Evolutionary conservation across 2,113 vertebrate species (phyloP).

Genomic region (Sturnira hondurensis): DNA sequence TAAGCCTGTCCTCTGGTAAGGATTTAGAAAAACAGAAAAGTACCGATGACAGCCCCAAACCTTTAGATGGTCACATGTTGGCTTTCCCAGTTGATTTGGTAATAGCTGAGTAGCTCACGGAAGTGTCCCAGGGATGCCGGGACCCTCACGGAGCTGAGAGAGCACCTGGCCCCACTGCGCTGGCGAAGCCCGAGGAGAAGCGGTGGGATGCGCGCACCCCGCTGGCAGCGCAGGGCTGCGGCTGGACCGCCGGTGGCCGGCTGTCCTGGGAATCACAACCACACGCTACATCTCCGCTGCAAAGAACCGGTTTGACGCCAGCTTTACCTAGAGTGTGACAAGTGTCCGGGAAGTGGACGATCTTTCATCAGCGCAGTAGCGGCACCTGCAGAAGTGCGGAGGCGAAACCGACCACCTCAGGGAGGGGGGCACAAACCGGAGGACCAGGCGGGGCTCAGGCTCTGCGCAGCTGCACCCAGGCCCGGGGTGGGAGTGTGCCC

Average conservation of each 20-base stretch:
- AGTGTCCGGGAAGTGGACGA: slow-evolving; percentile 41
- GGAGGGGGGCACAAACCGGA: not conserved
- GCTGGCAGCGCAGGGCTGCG: not conserved
- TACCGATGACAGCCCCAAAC: not conserved
- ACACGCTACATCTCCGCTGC: not conserved
- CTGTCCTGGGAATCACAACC: slow-evolving; percentile 58
- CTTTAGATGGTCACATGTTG: not conserved
- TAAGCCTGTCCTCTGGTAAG: too few species aligned
- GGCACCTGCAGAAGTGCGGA: slow-evolving; percentile 57
- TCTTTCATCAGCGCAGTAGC: slow-evolving; percentile 21
- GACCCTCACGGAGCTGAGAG: slow-evolving; percentile 16
- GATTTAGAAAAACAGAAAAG: too few species aligned
- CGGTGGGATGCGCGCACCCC: slow-evolving; percentile 47
- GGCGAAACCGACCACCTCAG: slow-evolving; percentile 17
- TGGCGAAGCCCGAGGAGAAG: not conserved
- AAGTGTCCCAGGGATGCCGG: slow-evolving; percentile 14
- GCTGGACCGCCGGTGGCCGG: slow-evolving; percentile 36
- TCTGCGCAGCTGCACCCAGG: not conserved
- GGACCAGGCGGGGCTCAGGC: slow-evolving; percentile 44
- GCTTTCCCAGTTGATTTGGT: not conserved
- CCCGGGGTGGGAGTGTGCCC: accelerated
- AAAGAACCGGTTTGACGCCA: slow-evolving; percentile 51
- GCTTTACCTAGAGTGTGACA: slow-evolving; percentile 22
- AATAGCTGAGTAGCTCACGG: slow-evolving; percentile 38
- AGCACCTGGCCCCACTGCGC: not conserved